Evolutionary conservation across 2,113 vertebrate genomes (phyloP), one percentile per base, ranked within the genome.

Genomic region (Nannobrachium achirus): DNA sequence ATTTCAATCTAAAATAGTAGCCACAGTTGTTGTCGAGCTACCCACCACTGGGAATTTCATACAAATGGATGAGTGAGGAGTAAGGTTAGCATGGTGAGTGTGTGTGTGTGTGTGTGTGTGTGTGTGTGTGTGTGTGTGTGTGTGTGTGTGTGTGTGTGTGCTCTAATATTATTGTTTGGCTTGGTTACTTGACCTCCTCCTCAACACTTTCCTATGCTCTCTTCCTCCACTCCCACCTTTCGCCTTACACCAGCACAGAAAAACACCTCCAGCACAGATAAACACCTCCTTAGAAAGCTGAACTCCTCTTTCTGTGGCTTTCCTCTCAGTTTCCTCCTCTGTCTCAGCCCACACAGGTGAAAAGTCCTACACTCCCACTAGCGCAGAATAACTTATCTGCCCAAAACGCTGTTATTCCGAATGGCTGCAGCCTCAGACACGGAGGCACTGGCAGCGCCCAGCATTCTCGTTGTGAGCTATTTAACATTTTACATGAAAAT

Each of bases 401-500:
- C 16, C 15, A 68, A 74, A 76, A 60, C 25, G 49, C 50, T 3
- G 14, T 33, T 33, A 5, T 33, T 33, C 25, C 25, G 25, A 33
- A 33, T 33, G 25, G 25, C 25, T 33, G 25, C 25, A 33, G 25
- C 25, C 45, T 48, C 14, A 10, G 45, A 48, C 11, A 13, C 6
- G n/a, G n/a, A 14, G 45, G n/a, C 45, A 72, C 50, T 45, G 55
- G 15, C 41, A 50, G 71, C 63, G 61, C 72, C 53, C 39, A 14
- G 55, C 52, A 80, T 66, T 78, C 56, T 48, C 66, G 79, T 76
- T 66, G 63, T 9, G 10, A 72, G 52, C 53, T 50, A 80, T 69
- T 81, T 42, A 78, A 65, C 81, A 76, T 33, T 33, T 4, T 39
- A 63, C 50, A 83, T 85, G 81, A 75, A 78, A 73, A 74, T 80